Evolutionary conservation across 2,888 invertebrate species (phyloP).

Genomic region (Stegana nigrithorax): DNA sequence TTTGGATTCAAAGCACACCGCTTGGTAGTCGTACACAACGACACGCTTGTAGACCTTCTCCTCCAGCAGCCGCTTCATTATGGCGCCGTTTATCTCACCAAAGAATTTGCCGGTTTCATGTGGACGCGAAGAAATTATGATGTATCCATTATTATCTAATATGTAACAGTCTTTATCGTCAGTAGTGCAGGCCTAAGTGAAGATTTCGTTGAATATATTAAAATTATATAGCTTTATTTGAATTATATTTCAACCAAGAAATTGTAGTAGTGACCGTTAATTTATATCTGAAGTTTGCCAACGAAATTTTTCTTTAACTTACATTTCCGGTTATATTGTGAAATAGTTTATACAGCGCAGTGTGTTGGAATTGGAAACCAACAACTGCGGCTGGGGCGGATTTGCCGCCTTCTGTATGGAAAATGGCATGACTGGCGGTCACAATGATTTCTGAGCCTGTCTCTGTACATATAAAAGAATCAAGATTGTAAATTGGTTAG

Average conservation of each 20-base stretch:
- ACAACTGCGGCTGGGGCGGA: conserved; percentile 78
- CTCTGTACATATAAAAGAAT: conserved; percentile 41
- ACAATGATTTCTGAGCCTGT: conserved; percentile 74
- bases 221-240: background rate
- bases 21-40: conserved; percentile 87
- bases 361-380: conserved; percentile 85
- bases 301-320: conserved; percentile 59
- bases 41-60: conserved; percentile 82
- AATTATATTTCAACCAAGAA: background rate
- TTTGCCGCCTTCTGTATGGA: conserved; percentile 73
- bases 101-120: conserved; percentile 86
- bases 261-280: background rate
- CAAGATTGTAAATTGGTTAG: too few relatives aligned
- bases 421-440: conserved; percentile 89
- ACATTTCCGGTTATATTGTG: conserved; percentile 83
- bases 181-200: conserved; percentile 71
- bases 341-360: conserved; percentile 80
- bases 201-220: background rate
- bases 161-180: conserved; percentile 83
- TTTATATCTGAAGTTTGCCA: too few relatives aligned
- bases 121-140: conserved; percentile 80
- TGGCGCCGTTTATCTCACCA: conserved; percentile 82
- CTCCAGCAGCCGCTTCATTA: conserved; percentile 80
- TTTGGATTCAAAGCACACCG: conserved; percentile 83
- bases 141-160: conserved; percentile 90